Conservation (phyloP, 2,113 vertebrate species). For the Guaruba guarouba region DNA sequence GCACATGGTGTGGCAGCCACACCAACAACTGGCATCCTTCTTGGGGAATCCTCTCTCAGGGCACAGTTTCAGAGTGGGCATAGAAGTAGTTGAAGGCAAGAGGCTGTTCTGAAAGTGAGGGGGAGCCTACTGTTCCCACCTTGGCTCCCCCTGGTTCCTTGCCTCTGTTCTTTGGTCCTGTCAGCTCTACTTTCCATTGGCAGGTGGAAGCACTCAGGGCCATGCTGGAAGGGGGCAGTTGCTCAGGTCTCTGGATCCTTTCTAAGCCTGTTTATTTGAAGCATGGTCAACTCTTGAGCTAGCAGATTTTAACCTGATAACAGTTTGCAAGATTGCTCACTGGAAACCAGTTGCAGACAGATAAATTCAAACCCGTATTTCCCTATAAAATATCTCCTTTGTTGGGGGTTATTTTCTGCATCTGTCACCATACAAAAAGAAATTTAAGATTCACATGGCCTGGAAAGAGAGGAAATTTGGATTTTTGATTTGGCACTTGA, state of each 20-base stretch:
- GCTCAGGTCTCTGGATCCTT: background rate
- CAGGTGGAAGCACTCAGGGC: background rate
- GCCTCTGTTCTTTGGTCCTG: background rate
- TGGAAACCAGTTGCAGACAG: background rate
- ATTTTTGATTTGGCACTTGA: background rate
- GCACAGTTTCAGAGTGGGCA: background rate
- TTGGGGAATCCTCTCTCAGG: background rate
- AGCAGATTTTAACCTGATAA: background rate
- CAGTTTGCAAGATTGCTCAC: background rate
- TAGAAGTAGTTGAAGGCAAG: background rate
- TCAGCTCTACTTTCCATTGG: background rate
- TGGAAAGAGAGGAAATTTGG: background rate
- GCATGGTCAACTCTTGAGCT: background rate
- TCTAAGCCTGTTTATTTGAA: background rate
- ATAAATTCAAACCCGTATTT: background rate
- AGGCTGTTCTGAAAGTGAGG: background rate
- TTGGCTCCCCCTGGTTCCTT: background rate
- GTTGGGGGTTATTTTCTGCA: background rate
- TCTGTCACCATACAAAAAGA: background rate
- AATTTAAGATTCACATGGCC: background rate
- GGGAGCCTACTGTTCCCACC: background rate
- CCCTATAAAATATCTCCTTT: background rate
- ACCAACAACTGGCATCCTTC: background rate
- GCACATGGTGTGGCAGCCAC: background rate
- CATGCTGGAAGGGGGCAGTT: rapidly evolving